Conservation (phyloP, 2,797 vertebrate species). For the Gallinago stenura region DNA sequence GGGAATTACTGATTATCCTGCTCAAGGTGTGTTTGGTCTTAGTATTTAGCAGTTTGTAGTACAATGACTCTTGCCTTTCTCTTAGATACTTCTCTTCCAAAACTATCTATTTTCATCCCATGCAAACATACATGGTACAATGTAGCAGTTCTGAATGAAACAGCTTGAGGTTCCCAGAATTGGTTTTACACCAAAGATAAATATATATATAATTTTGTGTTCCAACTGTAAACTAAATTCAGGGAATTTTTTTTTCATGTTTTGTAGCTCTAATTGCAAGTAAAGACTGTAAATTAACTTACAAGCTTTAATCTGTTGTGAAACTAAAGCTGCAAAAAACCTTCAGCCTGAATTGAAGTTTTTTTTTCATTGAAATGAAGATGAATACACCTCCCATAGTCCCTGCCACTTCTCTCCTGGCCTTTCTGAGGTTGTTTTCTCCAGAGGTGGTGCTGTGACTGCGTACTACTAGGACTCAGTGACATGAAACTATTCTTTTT, state of each 20-base stretch:
- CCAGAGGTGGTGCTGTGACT: fast-evolving
- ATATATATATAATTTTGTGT: not conserved
- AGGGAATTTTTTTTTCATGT: not conserved
- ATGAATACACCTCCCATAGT: not conserved
- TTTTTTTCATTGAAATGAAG: not conserved
- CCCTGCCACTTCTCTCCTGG: not conserved
- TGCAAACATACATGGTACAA: not conserved
- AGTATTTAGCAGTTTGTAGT: not conserved
- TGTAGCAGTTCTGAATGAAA: not conserved
- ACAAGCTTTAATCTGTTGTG: not conserved
- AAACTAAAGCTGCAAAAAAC: not conserved
- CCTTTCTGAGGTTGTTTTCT: not conserved
- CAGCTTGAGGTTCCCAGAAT: not conserved
- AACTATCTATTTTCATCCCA: not conserved
- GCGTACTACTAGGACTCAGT: not conserved
- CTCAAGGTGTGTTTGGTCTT: conserved; percentile 76
- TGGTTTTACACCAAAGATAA: not conserved
- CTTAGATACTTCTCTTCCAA: not conserved
- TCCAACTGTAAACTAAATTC: not conserved
- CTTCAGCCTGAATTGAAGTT: not conserved
- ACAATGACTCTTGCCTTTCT: not conserved
- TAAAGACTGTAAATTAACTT: not conserved
- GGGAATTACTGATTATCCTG: conserved; percentile 78
- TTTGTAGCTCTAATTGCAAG: not conserved
- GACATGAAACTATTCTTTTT: not conserved